A percentile compares a stretch with the other conserved stretches of the same genome.
Conservation (phyloP, 2,797 vertebrate genomes). For the Xenopus petersii region DNA sequence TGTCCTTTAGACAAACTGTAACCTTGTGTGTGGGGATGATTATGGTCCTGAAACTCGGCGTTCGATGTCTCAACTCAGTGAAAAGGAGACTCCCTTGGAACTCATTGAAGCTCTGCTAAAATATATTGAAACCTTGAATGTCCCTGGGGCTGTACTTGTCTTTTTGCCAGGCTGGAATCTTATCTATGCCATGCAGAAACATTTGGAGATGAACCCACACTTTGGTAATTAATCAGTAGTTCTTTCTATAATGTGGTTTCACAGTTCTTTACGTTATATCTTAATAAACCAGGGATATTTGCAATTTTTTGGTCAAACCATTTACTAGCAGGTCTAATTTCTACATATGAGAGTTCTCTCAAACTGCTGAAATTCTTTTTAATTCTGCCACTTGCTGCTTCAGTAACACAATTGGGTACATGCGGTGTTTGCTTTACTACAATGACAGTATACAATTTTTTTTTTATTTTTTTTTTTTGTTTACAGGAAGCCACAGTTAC, state of each 20-base stretch:
- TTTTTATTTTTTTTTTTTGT: neutral
- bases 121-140: conserved; percentile 88
- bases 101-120: conserved; percentile 88
- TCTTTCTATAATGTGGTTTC: no score
- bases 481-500: conserved; percentile 76
- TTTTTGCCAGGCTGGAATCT: conserved; percentile 97
- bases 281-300: no score
- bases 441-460: neutral
- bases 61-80: conserved; percentile 85
- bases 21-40: conserved; percentile 78
- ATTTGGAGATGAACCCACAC: conserved; percentile 87
- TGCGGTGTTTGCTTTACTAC: neutral
- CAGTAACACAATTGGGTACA: neutral
- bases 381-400: neutral
- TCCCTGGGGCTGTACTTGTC: conserved; percentile 83
- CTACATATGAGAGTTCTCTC: no score
- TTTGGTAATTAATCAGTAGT: conserved; percentile 71
- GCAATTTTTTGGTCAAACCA: no score
- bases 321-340: no score
- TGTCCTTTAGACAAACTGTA: conserved; percentile 83
- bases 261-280: no score
- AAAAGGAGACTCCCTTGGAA: conserved; percentile 93
- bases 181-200: conserved; percentile 92
- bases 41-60: conserved; percentile 82
- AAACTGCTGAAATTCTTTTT: neutral